Evolutionary conservation across 2,888 invertebrate species (phyloP).

Genomic region (Callimorpha dominula): DNA sequence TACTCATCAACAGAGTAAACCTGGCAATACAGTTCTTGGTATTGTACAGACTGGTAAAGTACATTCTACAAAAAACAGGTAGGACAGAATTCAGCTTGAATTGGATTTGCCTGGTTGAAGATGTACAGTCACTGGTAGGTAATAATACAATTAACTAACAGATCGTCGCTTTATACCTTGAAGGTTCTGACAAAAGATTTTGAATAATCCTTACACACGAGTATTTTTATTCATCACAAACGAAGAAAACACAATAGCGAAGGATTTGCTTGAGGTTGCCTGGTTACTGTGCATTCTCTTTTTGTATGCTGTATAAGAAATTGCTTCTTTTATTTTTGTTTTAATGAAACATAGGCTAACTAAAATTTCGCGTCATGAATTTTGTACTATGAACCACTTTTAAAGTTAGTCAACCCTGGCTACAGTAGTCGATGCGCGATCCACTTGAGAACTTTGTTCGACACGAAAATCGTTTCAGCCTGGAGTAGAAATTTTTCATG

Average conservation of each 20-base stretch:
- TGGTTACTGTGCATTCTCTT: not conserved
- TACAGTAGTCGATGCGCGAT: slow-evolving; percentile 48
- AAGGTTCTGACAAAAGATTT: too few species aligned
- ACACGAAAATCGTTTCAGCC: slow-evolving; percentile 67
- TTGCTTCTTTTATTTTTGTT: not conserved
- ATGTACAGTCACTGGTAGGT: too few species aligned
- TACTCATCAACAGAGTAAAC: too few species aligned
- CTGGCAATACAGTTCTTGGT: too few species aligned
- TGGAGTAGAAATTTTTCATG: slow-evolving; percentile 31
- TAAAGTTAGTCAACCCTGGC: slow-evolving; percentile 43
- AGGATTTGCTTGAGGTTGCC: not conserved
- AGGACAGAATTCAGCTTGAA: too few species aligned
- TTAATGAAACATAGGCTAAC: not conserved
- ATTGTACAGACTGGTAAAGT: too few species aligned
- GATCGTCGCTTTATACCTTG: too few species aligned
- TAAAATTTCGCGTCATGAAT: slow-evolving; percentile 10
- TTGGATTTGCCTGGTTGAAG: too few species aligned
- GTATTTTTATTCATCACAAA: slow-evolving; percentile 1
- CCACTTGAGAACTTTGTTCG: slow-evolving; percentile 56
- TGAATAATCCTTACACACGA: too few species aligned
- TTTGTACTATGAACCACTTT: slow-evolving; percentile 40
- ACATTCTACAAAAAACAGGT: too few species aligned
- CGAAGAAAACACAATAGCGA: not conserved
- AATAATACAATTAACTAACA: too few species aligned
- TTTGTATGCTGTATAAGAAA: not conserved